A percentile compares a stretch with the other conserved stretches of the same genome.
These are phyloP conservation scores for Hymenochirus boettgeri DNA, from an alignment of 2,113 vertebrate species.

Conservation along the genomic window DNA sequence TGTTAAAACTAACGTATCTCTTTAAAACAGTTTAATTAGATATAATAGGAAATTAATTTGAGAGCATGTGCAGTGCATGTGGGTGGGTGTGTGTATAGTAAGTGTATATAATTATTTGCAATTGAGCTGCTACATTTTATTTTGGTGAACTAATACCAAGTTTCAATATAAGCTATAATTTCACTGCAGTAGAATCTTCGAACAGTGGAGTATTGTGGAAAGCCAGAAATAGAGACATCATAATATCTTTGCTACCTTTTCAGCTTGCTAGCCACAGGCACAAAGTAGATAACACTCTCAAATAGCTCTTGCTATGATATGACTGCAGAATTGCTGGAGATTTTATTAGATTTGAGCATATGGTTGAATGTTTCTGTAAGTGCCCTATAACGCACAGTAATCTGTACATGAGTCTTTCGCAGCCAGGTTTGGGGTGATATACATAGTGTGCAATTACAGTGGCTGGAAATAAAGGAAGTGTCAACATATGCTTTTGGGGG, in stretches of 20 bases:
- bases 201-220: constrained; percentile 3
- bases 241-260: constrained; percentile 33
- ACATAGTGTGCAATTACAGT: too few species aligned
- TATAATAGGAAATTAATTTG: too few species aligned
- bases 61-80: too few species aligned
- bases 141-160: constrained; percentile 11
- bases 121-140: background rate
- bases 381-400: constrained; percentile 15
- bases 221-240: constrained; percentile 14
- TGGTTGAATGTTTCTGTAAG: constrained; percentile 18
- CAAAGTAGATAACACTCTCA: constrained; percentile 25
- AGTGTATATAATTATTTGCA: background rate
- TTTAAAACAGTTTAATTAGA: too few species aligned
- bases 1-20: too few species aligned
- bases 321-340: constrained; percentile 15
- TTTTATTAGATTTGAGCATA: constrained; percentile 36
- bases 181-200: constrained; percentile 23
- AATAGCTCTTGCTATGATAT: constrained; percentile 24
- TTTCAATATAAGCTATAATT: constrained; percentile 24
- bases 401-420: too few species aligned
- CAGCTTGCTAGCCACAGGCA: constrained; percentile 32
- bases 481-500: too few species aligned
- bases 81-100: too few species aligned
- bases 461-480: too few species aligned
- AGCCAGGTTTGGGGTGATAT: too few species aligned